Conservation (phyloP, 1,140 invertebrate species). For the Procambarus virginalis region DNA sequence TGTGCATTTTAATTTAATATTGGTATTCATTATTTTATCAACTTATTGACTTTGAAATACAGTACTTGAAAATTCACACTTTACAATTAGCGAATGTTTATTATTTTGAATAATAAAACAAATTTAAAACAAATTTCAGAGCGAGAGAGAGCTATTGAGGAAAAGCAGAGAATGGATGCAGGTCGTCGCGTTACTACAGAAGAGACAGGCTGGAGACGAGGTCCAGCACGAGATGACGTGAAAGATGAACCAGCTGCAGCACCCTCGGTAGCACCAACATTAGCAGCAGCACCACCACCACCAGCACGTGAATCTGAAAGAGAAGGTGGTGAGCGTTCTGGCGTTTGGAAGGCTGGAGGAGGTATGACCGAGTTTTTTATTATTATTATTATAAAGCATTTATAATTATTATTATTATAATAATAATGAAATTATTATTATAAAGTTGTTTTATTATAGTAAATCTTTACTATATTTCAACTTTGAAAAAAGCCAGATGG, state of each 20-base stretch:
- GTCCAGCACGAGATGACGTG: not conserved
- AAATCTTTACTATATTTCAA: no score
- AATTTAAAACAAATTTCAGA: conserved; percentile 4
- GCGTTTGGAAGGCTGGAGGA: conserved; percentile 47
- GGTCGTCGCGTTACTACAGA: conserved; percentile 4
- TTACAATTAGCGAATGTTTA: no score
- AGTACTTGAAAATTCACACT: no score
- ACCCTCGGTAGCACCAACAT: no score
- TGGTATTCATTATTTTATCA: no score
- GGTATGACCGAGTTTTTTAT: not conserved
- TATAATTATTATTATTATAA: no score
- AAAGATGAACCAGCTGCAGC: not conserved
- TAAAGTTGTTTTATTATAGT: no score
- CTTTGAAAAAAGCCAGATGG: no score
- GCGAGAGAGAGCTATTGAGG: conserved; percentile 39
- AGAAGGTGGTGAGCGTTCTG: conserved; percentile 39
- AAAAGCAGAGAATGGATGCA: conserved; percentile 41
- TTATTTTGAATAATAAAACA: no score
- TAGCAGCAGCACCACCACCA: not conserved
- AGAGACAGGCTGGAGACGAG: not conserved
- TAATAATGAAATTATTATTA: not conserved
- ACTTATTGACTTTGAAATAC: no score
- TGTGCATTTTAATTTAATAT: no score
- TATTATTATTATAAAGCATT: not conserved
- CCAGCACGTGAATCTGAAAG: not conserved